Base-by-base conservation (phyloP, 2,113 vertebrate species). In the Conger conger region DNA sequence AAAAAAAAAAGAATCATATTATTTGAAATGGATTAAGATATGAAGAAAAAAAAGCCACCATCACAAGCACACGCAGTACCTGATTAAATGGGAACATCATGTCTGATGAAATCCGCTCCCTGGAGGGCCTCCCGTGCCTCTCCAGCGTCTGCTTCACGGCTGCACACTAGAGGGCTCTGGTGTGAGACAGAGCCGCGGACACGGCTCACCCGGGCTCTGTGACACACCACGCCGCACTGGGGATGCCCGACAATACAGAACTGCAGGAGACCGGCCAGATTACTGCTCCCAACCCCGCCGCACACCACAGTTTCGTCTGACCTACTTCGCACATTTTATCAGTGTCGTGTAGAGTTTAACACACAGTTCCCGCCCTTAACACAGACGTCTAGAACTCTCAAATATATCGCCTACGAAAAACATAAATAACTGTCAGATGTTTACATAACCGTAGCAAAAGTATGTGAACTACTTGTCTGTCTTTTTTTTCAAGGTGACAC, bases 91-190 rank as follows among this genome's bases (percentile, higher is more conserved):
- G 79, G 83, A 68, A 73, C 76, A 80, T 80, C 23, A 42, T 86
- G 83, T 79, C 84, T 76, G 53, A 88, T 83, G 83, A 87, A 86
- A 45, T 78, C 86, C 45, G 80, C 60, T 83, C 53, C 79, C 35
- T 77, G 18, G 18, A 35, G 17, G 23, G 80, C 81, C 91, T 89
- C 86, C 84, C 84, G 57, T n/a, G 68, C n/a, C 9, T 73, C 68
- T 84, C 83, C n/a, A 7, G n/a, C n/a, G 68, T 33, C n/a, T 13
- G 68, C 68, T n/a, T n/a, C 68, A 30, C 68, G 27, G 68, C 9
- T 73, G 68, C n/a, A 73, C 68, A 73, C 68, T 73, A 73, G 68
- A 73, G 68, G 68, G 68, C 68, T 73, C 68, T 11, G 68, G 68
- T 73, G 1, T 33, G 0, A 33, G n/a, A 13, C 68, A 2, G 68